These are phyloP conservation scores for Ceratina calcarata DNA, from an alignment of 1,140 invertebrate species.

Conservation along the genomic window DNA sequence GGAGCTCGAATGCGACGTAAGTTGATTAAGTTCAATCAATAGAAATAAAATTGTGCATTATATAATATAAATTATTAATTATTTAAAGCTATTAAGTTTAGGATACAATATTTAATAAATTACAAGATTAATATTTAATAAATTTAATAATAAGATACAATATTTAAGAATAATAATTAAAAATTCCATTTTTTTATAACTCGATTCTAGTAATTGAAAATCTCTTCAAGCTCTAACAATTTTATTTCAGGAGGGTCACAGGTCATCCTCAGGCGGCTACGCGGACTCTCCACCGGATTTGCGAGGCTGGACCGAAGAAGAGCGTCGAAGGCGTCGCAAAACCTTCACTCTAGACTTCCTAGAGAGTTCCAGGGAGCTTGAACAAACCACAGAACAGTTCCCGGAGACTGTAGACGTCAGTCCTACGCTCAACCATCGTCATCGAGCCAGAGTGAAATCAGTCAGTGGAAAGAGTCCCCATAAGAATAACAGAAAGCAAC, in stretches of 20 bases:
- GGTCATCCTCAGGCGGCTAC: slow-evolving; percentile 89
- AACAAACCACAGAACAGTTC: slow-evolving; percentile 66
- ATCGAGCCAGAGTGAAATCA: slow-evolving; percentile 77
- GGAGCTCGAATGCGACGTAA: slow-evolving; percentile 74
- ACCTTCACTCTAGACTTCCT: slow-evolving; percentile 86
- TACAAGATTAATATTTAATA: too few relatives aligned
- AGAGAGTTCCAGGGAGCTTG: slow-evolving; percentile 79
- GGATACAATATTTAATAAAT: too few relatives aligned
- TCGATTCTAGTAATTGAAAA: too few relatives aligned
- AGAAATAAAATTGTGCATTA: too few relatives aligned
- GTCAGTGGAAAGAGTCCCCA: slow-evolving; percentile 68
- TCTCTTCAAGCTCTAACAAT: too few relatives aligned
- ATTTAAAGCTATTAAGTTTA: too few relatives aligned
- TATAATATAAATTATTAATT: too few relatives aligned
- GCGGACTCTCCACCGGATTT: slow-evolving; percentile 88
- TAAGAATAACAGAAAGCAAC: slow-evolving; percentile 75
- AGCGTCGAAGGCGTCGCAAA: slow-evolving; percentile 84
- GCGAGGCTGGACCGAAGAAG: slow-evolving; percentile 84
- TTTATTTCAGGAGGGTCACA: slow-evolving; percentile 80
- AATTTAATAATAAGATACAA: too few relatives aligned
- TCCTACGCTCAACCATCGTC: slow-evolving; percentile 80
- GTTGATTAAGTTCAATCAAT: slow-evolving; percentile 44
- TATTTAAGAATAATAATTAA: too few relatives aligned
- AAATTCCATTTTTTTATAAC: too few relatives aligned
- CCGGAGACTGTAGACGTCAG: slow-evolving; percentile 81